These are phyloP conservation scores for Boleophthalmus pectinirostris DNA, from an alignment of 2,113 vertebrate genomes.

Conservation along the genomic window DNA sequence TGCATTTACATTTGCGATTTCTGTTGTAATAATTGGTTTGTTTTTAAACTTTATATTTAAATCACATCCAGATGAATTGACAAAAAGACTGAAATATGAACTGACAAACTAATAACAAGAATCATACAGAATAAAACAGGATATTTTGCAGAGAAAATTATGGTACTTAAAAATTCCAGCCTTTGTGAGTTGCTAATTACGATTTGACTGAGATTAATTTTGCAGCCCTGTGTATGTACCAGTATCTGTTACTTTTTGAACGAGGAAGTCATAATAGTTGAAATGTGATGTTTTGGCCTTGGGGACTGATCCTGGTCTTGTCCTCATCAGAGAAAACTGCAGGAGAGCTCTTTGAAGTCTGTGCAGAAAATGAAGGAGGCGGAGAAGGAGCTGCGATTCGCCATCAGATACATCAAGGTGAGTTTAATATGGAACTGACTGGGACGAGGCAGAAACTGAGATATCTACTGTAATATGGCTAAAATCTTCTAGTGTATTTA, in stretches of 20 bases:
- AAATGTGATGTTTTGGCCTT: neutral
- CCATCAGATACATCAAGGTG: constrained; percentile 74
- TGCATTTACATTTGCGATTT: too few species aligned
- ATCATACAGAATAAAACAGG: too few species aligned
- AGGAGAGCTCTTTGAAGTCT: constrained; percentile 66
- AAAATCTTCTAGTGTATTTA: neutral
- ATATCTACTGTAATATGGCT: neutral
- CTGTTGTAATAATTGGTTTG: too few species aligned
- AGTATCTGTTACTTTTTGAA: constrained; percentile 23
- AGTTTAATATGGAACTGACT: constrained; percentile 1
- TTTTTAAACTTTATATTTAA: too few species aligned
- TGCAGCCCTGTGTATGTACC: too few species aligned
- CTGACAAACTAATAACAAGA: too few species aligned
- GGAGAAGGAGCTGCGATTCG: constrained; percentile 72
- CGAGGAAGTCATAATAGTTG: constrained; percentile 15
- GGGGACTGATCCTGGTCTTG: constrained; percentile 24
- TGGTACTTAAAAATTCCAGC: neutral
- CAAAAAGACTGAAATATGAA: too few species aligned
- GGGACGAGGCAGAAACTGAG: neutral
- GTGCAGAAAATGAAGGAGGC: constrained; percentile 64
- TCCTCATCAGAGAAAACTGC: constrained; percentile 70
- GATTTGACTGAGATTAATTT: too few species aligned
- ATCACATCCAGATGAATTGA: too few species aligned
- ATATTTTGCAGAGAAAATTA: too few species aligned
- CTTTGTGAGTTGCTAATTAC: too few species aligned